Base-by-base conservation (phyloP, 2,797 vertebrate genomes). In the Eutrigla gurnardus region DNA sequence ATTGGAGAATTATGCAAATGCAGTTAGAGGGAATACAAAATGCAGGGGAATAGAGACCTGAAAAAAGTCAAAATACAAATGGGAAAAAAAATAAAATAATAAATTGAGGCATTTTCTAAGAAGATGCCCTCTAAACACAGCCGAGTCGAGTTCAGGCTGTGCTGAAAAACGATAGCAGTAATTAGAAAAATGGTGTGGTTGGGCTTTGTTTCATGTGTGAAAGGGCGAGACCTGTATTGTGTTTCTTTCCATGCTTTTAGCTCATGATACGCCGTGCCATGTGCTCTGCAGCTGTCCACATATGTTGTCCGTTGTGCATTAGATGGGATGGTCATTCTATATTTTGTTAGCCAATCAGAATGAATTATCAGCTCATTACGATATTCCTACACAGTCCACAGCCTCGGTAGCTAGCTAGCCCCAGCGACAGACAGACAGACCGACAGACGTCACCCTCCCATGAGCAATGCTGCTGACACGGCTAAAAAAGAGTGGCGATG, bases 1-100 rank as follows among this genome's bases (percentile, higher is more conserved):
- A 89, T 91, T 90, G 86, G 85, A 87, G 84, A 86, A 93, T 86
- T 92, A 90, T 91, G 87, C 89, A 91, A 88, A 91, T 89, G 39
- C 5, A 39, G 84, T 85, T 63, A 70, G 69, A 52, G 64, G 76
- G 78, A 77, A 84, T 65, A 76, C 68, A 82, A 86, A 89, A 85
- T 76, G 68, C 64, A 36, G 64, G 61, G 55, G 82, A 89, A 88
- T 77, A 74, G 81, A 90, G 83, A 86, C 75, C 85, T 88, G 86
- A 71, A 70, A 32, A 84, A 86, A 77, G 67, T 78, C 25, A 69
- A 77, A 78, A 82, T 47, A 67, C 60, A 76, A 80, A 82, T 82
- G 25, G 25, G 25, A 61, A 71, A 80, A 80, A 71, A 77, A 70
- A 13, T 60, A 8, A 7, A 4, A 68, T 76, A 81, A 68, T 63